Percentiles rank a stretch among this genome's conserved stretches.
Evolutionary conservation across 2,888 invertebrate species (phyloP).

Genomic region (Orchesella flavescens): DNA sequence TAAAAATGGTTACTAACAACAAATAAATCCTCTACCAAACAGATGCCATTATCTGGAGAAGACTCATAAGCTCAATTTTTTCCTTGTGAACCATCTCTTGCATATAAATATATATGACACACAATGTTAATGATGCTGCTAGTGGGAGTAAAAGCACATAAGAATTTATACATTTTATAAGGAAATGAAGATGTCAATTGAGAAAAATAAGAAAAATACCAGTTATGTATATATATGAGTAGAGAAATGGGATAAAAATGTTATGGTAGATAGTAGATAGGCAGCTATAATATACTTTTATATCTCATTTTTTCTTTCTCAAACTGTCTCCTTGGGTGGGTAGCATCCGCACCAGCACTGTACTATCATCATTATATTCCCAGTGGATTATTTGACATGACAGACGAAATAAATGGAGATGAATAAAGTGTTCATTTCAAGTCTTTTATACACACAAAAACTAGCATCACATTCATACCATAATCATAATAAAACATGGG

Average conservation of each 20-base stretch:
- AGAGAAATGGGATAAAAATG: neutral
- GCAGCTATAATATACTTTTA: no score
- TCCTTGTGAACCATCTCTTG: neutral
- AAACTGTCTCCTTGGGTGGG: neutral
- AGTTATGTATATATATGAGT: neutral
- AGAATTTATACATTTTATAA: slow-evolving; percentile 18
- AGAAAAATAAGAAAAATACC: neutral
- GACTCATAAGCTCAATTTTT: slow-evolving; percentile 3
- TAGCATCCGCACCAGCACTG: neutral
- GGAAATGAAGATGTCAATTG: slow-evolving; percentile 43
- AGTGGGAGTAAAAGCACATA: neutral
- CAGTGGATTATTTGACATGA: slow-evolving; percentile 37
- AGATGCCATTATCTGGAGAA: slow-evolving; percentile 33
- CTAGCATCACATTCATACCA: neutral
- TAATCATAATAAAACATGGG: slow-evolving; percentile 12
- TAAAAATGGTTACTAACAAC: slow-evolving; percentile 8
- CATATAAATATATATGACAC: neutral
- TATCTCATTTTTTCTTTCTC: no score
- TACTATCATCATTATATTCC: neutral
- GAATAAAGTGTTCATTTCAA: slow-evolving; percentile 45
- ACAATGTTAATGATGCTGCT: neutral
- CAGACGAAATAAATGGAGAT: slow-evolving; percentile 50
- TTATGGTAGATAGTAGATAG: no score
- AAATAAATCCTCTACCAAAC: slow-evolving; percentile 28
- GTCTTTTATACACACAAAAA: neutral